Conservation (phyloP, 2,888 invertebrate genomes). For the Nomada ruficornis region DNA sequence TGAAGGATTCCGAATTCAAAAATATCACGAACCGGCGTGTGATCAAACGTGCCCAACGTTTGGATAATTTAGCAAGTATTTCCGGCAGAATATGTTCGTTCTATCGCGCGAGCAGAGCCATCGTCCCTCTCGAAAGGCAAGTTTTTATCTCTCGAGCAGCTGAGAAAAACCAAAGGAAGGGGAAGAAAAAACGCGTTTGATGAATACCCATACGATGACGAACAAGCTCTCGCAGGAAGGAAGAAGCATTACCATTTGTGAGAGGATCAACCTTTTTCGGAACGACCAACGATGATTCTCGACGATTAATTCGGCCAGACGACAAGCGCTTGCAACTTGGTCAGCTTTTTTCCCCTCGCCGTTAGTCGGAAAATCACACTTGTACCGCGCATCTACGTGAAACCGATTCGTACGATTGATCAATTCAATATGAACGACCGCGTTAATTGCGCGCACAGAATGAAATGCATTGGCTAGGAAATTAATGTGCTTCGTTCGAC, state of each 20-base stretch:
- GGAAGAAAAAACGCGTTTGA: conserved; percentile 47
- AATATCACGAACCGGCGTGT: not conserved
- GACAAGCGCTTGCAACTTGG: conserved; percentile 6
- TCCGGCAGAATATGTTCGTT: not conserved
- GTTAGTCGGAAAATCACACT: not conserved
- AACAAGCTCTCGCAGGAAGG: conserved; percentile 40
- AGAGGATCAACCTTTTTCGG: conserved; percentile 30
- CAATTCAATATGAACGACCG: conserved; percentile 47
- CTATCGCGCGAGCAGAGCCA: not conserved
- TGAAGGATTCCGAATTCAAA: not conserved
- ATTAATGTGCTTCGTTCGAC: conserved; percentile 46
- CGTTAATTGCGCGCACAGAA: conserved; percentile 44
- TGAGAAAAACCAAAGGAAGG: not conserved
- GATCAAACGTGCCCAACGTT: not conserved
- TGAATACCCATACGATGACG: conserved; percentile 64
- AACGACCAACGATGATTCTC: conserved; percentile 6
- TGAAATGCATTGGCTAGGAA: conserved; percentile 24
- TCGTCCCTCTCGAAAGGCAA: conserved; percentile 15
- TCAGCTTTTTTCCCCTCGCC: not conserved
- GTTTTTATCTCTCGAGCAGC: conserved; percentile 25
- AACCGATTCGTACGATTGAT: conserved; percentile 45
- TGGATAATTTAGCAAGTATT: conserved; percentile 23
- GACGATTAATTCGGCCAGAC: conserved; percentile 50
- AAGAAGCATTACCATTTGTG: conserved; percentile 56
- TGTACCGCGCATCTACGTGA: conserved; percentile 1